Evolutionary conservation across 2,113 vertebrate genomes (phyloP).

Genomic region (Todiramphus chloris): DNA sequence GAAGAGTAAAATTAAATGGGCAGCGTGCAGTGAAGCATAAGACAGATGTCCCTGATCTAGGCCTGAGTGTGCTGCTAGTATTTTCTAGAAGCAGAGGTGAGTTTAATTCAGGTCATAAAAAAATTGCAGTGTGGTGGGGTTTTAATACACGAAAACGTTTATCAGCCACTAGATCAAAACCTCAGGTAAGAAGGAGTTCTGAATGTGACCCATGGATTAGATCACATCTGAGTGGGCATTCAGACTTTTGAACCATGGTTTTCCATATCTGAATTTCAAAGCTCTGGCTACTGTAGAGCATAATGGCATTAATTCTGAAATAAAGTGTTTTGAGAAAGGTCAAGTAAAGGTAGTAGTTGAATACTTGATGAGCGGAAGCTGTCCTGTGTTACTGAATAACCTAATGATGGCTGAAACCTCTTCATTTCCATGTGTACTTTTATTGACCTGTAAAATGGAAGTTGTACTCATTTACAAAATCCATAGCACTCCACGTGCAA

Average conservation of each 20-base stretch:
- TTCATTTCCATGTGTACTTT: background rate
- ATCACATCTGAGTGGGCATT: background rate
- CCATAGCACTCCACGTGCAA: background rate
- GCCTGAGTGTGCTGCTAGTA: background rate
- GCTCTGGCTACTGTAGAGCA: background rate
- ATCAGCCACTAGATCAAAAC: background rate
- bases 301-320: background rate
- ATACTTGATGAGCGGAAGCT: background rate
- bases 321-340: background rate
- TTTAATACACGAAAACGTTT: background rate
- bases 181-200: background rate
- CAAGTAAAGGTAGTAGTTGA: background rate
- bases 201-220: background rate
- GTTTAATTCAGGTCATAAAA: background rate
- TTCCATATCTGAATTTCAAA: background rate
- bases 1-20: background rate
- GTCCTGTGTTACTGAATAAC: background rate
- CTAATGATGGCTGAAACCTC: background rate
- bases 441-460: background rate
- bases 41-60: background rate
- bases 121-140: too few species aligned
- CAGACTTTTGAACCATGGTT: background rate
- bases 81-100: background rate
- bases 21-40: rapidly evolving
- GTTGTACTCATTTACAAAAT: background rate